A percentile compares a stretch with the other conserved stretches of the same genome.
Evolutionary conservation across 2,888 invertebrate species (phyloP).

Genomic region (Mythimna albipuncta): DNA sequence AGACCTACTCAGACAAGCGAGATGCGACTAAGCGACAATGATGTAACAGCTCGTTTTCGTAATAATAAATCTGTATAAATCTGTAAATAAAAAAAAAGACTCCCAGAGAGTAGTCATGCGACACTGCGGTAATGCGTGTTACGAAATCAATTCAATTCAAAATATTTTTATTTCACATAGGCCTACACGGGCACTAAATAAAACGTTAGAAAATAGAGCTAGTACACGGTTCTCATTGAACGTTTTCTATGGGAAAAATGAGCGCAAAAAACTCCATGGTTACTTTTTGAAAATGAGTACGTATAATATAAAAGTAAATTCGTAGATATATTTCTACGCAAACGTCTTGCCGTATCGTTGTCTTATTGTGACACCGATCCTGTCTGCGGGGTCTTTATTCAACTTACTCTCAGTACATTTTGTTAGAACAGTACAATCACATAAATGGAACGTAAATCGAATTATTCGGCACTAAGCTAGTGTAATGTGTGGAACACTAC

Average conservation of each 20-base stretch:
- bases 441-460: conserved; percentile 69
- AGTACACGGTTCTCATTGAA: no score
- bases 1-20: not conserved
- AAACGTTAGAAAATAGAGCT: no score
- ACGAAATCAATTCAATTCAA: no score
- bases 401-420: conserved; percentile 36
- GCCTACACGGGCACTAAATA: no score
- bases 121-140: no score
- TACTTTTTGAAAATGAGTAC: no score
- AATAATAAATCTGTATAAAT: not conserved
- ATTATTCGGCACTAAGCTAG: conserved; percentile 48
- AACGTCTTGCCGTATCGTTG: not conserved
- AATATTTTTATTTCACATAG: no score
- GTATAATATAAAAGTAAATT: not conserved
- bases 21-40: not conserved
- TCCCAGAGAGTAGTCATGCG: not conserved
- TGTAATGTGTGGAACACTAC: conserved; percentile 26
- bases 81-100: not conserved
- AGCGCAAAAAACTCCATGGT: no score
- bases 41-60: not conserved
- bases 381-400: conserved; percentile 18
- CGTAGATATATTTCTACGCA: not conserved
- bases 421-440: conserved; percentile 61
- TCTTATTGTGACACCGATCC: not conserved
- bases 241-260: no score